Percentiles rank a stretch among this genome's conserved stretches.
Evolutionary conservation across 2,888 invertebrate genomes (phyloP).

Genomic region (Meandrusa payeni): DNA sequence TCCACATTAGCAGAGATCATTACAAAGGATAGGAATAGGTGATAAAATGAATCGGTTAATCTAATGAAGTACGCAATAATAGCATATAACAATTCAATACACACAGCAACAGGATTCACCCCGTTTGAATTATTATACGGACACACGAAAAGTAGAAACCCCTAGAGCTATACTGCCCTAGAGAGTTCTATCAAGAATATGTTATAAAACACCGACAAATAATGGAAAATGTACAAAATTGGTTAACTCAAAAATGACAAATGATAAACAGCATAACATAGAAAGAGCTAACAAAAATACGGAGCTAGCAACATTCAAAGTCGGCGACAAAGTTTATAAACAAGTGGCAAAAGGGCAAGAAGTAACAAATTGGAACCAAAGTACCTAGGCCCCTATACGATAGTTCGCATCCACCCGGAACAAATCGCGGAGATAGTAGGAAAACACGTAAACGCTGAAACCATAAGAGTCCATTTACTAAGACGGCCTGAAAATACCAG

Average conservation of each 20-base stretch:
- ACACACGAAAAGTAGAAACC: conserved; percentile 36
- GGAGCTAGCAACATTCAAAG: conserved; percentile 29
- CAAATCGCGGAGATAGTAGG: conserved; percentile 36
- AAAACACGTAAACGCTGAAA: too few species aligned
- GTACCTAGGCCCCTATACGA: conserved; percentile 32
- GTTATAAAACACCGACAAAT: conserved; percentile 80
- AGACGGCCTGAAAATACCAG: too few species aligned
- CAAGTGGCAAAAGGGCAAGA: conserved; percentile 35
- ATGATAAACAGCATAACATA: conserved; percentile 27
- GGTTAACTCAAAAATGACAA: conserved; percentile 21
- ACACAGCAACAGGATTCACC: conserved; percentile 35
- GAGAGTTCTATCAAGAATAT: conserved; percentile 83
- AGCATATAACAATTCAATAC: conserved; percentile 36
- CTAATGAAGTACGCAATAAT: conserved; percentile 35
- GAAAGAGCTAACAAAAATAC: conserved; percentile 25
- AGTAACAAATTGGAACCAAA: conserved; percentile 30
- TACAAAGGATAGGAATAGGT: conserved; percentile 28
- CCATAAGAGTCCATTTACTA: too few species aligned
- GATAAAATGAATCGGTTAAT: conserved; percentile 29
- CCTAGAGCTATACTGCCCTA: conserved; percentile 36
- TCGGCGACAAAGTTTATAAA: conserved; percentile 33
- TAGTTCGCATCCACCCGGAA: conserved; percentile 32
- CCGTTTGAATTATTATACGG: conserved; percentile 35
- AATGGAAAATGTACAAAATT: conserved; percentile 31
- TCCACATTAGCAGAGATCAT: conserved; percentile 29